Conservation (phyloP, 1,140 invertebrate species). For the Leguminivora glycinivorella region DNA sequence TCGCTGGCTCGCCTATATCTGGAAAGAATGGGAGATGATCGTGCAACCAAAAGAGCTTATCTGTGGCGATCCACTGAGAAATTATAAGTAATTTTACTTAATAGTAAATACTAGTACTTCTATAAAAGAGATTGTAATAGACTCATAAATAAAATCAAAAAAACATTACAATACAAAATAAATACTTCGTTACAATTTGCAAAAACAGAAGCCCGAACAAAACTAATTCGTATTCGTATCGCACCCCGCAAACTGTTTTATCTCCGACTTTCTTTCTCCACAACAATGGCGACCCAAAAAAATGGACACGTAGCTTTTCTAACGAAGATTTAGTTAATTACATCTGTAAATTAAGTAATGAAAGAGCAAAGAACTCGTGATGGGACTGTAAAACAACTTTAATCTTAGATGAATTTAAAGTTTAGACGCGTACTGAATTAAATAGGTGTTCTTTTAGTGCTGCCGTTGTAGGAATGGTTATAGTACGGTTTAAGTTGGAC, state of each 20-base stretch:
- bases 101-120: too few species aligned
- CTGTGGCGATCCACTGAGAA: too few species aligned
- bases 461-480: neutral
- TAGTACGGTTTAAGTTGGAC: neutral
- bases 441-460: neutral
- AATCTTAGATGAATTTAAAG: slow-evolving; percentile 29
- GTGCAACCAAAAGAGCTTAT: too few species aligned
- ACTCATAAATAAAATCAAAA: neutral
- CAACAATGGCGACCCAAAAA: slow-evolving; percentile 21
- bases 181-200: neutral
- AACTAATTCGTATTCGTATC: slow-evolving; percentile 10
- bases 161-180: neutral
- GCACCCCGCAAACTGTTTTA: slow-evolving; percentile 6
- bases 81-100: too few species aligned
- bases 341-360: slow-evolving; percentile 29
- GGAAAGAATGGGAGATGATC: too few species aligned
- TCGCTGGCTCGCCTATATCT: too few species aligned
- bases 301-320: slow-evolving; percentile 26
- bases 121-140: neutral
- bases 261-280: slow-evolving; percentile 12
- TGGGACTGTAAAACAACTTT: slow-evolving; percentile 24
- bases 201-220: neutral
- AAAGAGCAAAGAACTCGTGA: slow-evolving; percentile 27
- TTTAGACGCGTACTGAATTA: slow-evolving; percentile 12
- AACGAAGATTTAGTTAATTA: slow-evolving; percentile 29